phyloP scores from a whole-genome alignment of 1,140 invertebrate species.

The Trichonephila inaurata region DNA sequence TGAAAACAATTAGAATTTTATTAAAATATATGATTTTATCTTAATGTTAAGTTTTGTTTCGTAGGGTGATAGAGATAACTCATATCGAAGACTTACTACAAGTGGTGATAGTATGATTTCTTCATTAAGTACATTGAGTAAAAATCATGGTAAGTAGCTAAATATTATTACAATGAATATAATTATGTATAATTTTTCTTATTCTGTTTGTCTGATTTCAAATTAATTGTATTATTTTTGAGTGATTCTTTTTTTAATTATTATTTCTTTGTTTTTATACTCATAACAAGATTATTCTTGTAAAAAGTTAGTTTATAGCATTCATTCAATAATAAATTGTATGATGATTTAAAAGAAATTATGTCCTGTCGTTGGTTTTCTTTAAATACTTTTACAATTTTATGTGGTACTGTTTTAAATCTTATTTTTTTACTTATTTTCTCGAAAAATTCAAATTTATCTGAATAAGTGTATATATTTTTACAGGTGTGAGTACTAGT shows the following conservation, averaged over 20 bases:
- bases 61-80: slow-evolving; percentile 74
- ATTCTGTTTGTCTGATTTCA: too few relatives aligned
- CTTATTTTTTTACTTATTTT: not conserved
- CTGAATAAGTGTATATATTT: not conserved
- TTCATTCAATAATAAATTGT: too few relatives aligned
- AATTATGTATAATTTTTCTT: too few relatives aligned
- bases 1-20: not conserved
- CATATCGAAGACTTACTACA: slow-evolving; percentile 75
- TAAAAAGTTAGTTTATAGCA: too few relatives aligned
- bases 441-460: not conserved
- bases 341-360: too few relatives aligned
- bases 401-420: not conserved
- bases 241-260: too few relatives aligned
- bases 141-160: slow-evolving; percentile 65
- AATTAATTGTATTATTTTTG: too few relatives aligned
- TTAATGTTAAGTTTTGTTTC: slow-evolving; percentile 17
- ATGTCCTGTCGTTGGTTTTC: too few relatives aligned
- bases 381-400: not conserved
- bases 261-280: too few relatives aligned
- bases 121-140: slow-evolving; percentile 67
- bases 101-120: slow-evolving; percentile 75
- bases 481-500: slow-evolving; percentile 75
- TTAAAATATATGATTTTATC: not conserved
- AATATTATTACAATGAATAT: too few relatives aligned
- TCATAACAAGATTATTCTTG: too few relatives aligned